Conservation (phyloP, 2,113 vertebrate species). For the Eonycteris spelaea region DNA sequence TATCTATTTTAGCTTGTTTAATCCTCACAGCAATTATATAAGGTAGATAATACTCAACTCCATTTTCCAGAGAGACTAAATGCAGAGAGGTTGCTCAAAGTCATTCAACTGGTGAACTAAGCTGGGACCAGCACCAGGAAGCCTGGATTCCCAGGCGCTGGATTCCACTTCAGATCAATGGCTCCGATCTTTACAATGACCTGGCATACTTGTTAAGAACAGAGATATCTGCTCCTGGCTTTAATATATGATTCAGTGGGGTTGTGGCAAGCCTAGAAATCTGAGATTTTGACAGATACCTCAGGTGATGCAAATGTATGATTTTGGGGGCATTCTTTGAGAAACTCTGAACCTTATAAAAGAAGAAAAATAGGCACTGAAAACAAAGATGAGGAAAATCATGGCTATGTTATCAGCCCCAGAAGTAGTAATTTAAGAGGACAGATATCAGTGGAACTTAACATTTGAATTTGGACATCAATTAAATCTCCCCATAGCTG, state of each 20-base stretch:
- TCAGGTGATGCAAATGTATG: not conserved
- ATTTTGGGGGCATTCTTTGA: not conserved
- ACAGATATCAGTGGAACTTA: constrained; percentile 52
- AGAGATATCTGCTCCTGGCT: not conserved
- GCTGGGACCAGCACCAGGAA: not conserved
- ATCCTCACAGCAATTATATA: not conserved
- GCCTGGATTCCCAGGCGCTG: not conserved
- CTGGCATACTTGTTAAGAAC: not conserved
- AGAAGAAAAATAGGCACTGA: not conserved
- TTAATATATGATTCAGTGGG: not conserved
- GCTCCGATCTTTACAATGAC: not conserved
- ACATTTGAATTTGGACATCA: constrained; percentile 25
- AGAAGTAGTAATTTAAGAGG: constrained; percentile 37
- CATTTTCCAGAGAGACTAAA: not conserved
- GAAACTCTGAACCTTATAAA: not conserved
- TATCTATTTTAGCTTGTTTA: not conserved
- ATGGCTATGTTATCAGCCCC: not conserved
- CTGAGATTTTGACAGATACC: not conserved
- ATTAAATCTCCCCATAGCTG: constrained; percentile 67
- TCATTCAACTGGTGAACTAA: not conserved
- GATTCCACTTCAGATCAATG: not conserved
- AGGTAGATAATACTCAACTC: not conserved
- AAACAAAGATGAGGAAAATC: not conserved
- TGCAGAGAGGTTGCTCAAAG: not conserved
- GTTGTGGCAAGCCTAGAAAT: not conserved